Evolutionary conservation across 2,888 invertebrate genomes (phyloP).

Genomic region (Charanyca ferruginea): DNA sequence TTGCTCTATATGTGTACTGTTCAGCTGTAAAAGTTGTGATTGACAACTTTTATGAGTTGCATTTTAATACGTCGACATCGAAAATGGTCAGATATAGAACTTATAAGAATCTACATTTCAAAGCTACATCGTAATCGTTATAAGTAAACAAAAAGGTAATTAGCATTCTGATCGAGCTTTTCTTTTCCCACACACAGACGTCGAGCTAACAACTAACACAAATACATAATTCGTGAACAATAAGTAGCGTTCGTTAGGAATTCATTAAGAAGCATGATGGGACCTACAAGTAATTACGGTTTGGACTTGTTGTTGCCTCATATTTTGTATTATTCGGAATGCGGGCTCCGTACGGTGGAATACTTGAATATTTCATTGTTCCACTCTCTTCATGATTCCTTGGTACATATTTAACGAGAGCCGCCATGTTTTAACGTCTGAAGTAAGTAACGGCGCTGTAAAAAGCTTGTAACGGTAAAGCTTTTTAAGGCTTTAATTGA

Average conservation of each 20-base stretch:
- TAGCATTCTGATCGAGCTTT: slow-evolving; percentile 23
- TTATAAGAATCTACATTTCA: background rate
- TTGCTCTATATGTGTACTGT: slow-evolving; percentile 5
- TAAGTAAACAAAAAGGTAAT: slow-evolving; percentile 35
- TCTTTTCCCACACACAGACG: slow-evolving; percentile 19
- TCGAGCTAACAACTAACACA: slow-evolving; percentile 26
- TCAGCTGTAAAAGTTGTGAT: background rate
- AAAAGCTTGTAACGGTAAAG: slow-evolving; percentile 33
- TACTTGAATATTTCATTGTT: slow-evolving; percentile 75
- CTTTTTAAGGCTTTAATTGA: slow-evolving; percentile 34
- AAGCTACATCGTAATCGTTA: background rate
- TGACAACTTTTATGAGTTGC: background rate
- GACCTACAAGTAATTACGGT: slow-evolving; percentile 59
- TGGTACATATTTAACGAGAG: slow-evolving; percentile 76
- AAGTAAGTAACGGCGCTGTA: slow-evolving; percentile 43
- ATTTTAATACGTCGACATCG: background rate
- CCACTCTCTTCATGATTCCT: slow-evolving; percentile 72
- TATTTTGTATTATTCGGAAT: slow-evolving; percentile 57
- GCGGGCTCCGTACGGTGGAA: slow-evolving; percentile 39
- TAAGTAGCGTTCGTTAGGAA: slow-evolving; percentile 55
- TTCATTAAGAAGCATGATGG: slow-evolving; percentile 60
- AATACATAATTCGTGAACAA: slow-evolving; percentile 44
- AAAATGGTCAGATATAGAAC: background rate
- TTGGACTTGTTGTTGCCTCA: slow-evolving; percentile 47
- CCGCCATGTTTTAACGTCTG: slow-evolving; percentile 64